Percentiles rank a stretch among this genome's conserved stretches.
Conservation (phyloP, 2,888 invertebrate genomes). For the Beris morrisii region DNA sequence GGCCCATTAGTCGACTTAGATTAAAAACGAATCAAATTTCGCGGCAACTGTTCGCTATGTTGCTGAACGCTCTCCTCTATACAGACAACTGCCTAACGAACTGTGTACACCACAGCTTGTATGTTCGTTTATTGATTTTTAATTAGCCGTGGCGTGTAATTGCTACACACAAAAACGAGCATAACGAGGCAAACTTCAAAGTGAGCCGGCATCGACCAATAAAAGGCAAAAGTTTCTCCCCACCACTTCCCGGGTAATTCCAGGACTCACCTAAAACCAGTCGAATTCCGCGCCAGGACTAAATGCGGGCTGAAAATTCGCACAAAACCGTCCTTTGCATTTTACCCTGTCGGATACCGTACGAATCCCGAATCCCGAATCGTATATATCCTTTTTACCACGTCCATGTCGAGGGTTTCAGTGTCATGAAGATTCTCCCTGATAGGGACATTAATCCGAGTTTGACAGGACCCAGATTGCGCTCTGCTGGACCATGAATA, state of each 20-base stretch:
- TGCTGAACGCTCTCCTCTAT: too few species aligned
- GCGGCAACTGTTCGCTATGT: too few species aligned
- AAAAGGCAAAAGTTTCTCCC: background rate
- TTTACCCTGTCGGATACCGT: background rate
- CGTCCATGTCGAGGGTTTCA: background rate
- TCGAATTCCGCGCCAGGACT: too few species aligned
- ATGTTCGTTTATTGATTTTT: conserved; percentile 35
- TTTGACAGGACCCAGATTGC: conserved; percentile 17
- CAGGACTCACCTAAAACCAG: conserved; percentile 1
- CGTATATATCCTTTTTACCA: background rate
- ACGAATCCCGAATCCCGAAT: conserved; percentile 9
- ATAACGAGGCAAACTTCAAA: conserved; percentile 18
- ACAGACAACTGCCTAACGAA: conserved; percentile 12
- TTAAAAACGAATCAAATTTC: too few species aligned
- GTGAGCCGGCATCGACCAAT: conserved; percentile 1
- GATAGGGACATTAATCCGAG: conserved; percentile 10
- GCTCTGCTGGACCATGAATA: conserved; percentile 9
- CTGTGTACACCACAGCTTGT: conserved; percentile 24
- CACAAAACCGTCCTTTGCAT: background rate
- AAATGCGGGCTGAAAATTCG: conserved; percentile 10
- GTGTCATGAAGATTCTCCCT: conserved; percentile 19
- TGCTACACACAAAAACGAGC: conserved; percentile 29
- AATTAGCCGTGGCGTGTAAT: conserved; percentile 37
- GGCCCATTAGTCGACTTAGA: too few species aligned
- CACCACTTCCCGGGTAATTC: conserved; percentile 1